A percentile compares a stretch with the other conserved stretches of the same genome.
Conservation (phyloP, 92 coral and sea anemone species). For the Zoanthus solanderi region DNA sequence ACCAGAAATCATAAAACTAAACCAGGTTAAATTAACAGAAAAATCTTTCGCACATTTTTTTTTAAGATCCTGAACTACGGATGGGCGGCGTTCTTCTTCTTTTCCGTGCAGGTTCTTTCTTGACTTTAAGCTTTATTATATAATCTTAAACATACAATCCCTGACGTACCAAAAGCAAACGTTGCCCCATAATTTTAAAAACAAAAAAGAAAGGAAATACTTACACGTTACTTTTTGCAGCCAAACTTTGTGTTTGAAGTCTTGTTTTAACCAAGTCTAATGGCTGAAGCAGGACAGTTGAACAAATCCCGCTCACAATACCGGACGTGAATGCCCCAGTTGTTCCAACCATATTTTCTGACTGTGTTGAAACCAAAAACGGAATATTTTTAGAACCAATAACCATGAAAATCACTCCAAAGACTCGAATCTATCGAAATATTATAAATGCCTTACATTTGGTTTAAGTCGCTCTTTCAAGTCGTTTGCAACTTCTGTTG, state of each 20-base stretch:
- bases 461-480: slow-evolving; percentile 20
- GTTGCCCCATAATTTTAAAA: background rate
- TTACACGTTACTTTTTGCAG: slow-evolving; percentile 48
- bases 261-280: slow-evolving; percentile 93
- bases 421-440: background rate
- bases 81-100: too few relatives aligned
- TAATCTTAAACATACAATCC: too few relatives aligned
- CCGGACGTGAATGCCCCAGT: slow-evolving; percentile 87
- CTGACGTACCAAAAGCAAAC: too few relatives aligned
- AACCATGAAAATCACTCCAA: background rate
- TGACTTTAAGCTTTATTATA: too few relatives aligned
- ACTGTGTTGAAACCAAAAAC: slow-evolving; percentile 6
- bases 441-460: background rate
- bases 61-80: too few relatives aligned
- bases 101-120: too few relatives aligned
- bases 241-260: slow-evolving; percentile 72
- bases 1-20: too few relatives aligned
- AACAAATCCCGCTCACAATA: slow-evolving; percentile 91
- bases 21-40: too few relatives aligned
- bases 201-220: background rate
- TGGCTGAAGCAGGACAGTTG: slow-evolving; percentile 92
- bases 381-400: background rate
- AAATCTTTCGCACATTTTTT: too few relatives aligned
- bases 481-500: slow-evolving; percentile 33
- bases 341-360: slow-evolving; percentile 32